Conservation (phyloP, 2,113 vertebrate species). For the Antigone vipio region DNA sequence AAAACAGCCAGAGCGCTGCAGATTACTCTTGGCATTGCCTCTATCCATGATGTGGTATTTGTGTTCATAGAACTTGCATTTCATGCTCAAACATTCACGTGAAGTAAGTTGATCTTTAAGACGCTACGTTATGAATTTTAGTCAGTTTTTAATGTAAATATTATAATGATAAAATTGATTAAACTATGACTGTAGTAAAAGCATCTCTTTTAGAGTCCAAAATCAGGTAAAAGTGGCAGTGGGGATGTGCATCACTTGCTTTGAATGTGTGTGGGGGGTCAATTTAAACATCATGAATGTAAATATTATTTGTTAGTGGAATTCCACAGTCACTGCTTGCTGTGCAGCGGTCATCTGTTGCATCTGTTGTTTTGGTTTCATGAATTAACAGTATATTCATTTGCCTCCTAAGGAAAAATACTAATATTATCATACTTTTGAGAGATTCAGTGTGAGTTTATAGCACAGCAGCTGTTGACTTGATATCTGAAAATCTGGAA, state of each 20-base stretch:
- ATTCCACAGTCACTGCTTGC: background rate
- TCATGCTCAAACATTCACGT: background rate
- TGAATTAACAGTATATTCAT: slow-evolving; percentile 47
- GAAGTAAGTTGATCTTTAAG: background rate
- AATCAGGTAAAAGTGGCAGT: slow-evolving; percentile 3
- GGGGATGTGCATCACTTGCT: background rate
- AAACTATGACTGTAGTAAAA: background rate
- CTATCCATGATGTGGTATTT: background rate
- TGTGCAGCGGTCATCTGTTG: background rate
- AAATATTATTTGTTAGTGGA: slow-evolving; percentile 47
- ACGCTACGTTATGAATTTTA: background rate
- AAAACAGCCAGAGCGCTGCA: background rate
- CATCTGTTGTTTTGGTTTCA: slow-evolving; percentile 54
- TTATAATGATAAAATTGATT: background rate
- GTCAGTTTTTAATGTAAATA: background rate
- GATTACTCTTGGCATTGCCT: background rate
- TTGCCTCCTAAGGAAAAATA: slow-evolving; percentile 20
- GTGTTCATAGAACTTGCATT: background rate
- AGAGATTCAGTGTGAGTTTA: background rate
- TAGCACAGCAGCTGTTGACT: background rate
- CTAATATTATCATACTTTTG: background rate
- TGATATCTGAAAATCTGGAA: background rate
- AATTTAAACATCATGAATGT: slow-evolving; percentile 2
- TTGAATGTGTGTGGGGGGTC: background rate
- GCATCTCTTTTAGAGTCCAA: background rate